Evolutionary conservation across 1,140 invertebrate genomes (phyloP).

Genomic region (Parasteatoda tepidariorum): DNA sequence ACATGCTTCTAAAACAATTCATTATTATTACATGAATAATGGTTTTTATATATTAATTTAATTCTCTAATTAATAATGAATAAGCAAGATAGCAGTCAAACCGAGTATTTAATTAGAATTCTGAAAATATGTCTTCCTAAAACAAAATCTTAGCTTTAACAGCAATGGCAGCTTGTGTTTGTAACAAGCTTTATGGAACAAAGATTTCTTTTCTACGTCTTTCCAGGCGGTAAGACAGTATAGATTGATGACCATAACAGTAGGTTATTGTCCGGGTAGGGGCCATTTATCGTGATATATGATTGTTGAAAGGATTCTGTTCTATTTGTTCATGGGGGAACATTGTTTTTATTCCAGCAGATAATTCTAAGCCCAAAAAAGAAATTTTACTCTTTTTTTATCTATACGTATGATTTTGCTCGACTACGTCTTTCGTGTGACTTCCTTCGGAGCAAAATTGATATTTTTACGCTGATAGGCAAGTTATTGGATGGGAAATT

Average conservation of each 20-base stretch:
- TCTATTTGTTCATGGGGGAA: conserved; percentile 50
- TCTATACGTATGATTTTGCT: conserved; percentile 24
- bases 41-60: no score
- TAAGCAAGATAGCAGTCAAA: no score
- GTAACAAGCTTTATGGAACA: conserved; percentile 27
- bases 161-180: background rate
- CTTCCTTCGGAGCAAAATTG: conserved; percentile 24
- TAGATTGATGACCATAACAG: conserved; percentile 50
- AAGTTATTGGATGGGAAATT: background rate
- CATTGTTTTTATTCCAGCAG: conserved; percentile 52
- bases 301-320: conserved; percentile 51
- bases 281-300: conserved; percentile 57
- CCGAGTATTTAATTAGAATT: no score
- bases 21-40: no score
- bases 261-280: conserved; percentile 42
- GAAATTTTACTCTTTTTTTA: background rate
- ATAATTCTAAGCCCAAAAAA: conserved; percentile 54
- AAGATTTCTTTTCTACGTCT: conserved; percentile 45
- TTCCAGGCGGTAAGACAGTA: conserved; percentile 8
- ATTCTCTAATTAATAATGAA: no score
- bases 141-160: background rate
- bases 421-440: conserved; percentile 24
- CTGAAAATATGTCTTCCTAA: no score
- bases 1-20: no score
- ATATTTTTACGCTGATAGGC: conserved; percentile 9